Evolutionary conservation across 2,888 invertebrate genomes (phyloP).

Genomic region (Yponomeuta sedellus): DNA sequence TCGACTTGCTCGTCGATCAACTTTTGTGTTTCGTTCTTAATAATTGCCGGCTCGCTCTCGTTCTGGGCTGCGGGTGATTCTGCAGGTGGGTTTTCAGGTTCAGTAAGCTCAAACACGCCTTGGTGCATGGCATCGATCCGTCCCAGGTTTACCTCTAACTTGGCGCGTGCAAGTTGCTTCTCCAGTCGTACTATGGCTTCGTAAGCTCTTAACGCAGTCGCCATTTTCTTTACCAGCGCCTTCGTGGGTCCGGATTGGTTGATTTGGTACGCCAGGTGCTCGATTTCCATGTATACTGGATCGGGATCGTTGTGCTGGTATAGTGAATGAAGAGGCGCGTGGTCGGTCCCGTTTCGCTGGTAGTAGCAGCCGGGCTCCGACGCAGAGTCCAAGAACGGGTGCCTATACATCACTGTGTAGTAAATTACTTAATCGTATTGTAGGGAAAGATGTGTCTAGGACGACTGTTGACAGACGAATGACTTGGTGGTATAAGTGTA

Average conservation of each 20-base stretch:
- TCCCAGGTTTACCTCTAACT: background rate
- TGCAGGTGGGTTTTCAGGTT: background rate
- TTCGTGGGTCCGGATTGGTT: background rate
- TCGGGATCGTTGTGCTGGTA: background rate
- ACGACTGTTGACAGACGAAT: too few species aligned
- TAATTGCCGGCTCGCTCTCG: background rate
- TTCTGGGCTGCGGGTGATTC: background rate
- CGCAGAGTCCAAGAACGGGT: background rate
- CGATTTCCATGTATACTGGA: background rate
- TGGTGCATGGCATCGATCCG: background rate
- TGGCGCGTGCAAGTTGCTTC: background rate
- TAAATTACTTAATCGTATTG: too few species aligned
- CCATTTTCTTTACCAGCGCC: background rate
- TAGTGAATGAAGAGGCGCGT: background rate
- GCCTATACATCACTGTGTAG: background rate
- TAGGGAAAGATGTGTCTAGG: too few species aligned
- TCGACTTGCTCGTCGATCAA: background rate
- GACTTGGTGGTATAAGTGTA: too few species aligned
- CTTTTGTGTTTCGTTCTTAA: background rate
- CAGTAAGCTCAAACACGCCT: background rate
- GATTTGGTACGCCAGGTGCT: slow-evolving; percentile 2
- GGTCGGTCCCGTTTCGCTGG: background rate
- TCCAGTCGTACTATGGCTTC: slow-evolving; percentile 1
- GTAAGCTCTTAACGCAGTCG: background rate
- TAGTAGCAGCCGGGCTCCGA: background rate